These are phyloP conservation scores for Ptilorrhoa leucosticta DNA, from an alignment of 2,113 vertebrate genomes.

Conservation along the genomic window DNA sequence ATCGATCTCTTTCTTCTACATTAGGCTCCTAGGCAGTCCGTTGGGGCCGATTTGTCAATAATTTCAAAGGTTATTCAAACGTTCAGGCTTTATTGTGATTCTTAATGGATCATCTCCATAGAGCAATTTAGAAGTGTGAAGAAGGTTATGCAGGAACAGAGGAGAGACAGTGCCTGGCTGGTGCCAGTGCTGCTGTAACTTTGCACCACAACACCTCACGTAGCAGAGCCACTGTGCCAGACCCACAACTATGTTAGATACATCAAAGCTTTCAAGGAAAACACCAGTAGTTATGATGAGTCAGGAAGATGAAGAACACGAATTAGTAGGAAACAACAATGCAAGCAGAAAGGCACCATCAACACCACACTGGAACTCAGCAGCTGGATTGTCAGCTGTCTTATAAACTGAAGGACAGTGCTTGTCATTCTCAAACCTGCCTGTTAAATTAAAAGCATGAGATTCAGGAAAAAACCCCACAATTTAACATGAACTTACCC, in stretches of 20 bases:
- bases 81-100: constrained; percentile 41
- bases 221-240: fast-evolving
- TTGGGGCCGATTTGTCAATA: constrained; percentile 18
- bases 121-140: constrained; percentile 19
- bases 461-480: fast-evolving
- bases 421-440: background rate
- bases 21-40: constrained; percentile 15
- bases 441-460: background rate
- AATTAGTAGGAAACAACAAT: background rate
- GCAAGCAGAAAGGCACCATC: background rate
- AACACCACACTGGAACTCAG: background rate
- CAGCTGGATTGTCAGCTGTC: background rate
- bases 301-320: background rate
- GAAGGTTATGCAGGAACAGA: background rate
- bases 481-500: background rate
- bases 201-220: background rate
- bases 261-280: background rate
- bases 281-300: background rate
- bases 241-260: background rate
- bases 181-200: background rate
- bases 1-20: constrained; percentile 29
- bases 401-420: background rate
- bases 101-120: constrained; percentile 52
- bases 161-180: background rate
- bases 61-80: constrained; percentile 63